These are phyloP conservation scores for Pelochelys cantorii DNA, from an alignment of 2,797 vertebrate genomes.

Conservation along the genomic window DNA sequence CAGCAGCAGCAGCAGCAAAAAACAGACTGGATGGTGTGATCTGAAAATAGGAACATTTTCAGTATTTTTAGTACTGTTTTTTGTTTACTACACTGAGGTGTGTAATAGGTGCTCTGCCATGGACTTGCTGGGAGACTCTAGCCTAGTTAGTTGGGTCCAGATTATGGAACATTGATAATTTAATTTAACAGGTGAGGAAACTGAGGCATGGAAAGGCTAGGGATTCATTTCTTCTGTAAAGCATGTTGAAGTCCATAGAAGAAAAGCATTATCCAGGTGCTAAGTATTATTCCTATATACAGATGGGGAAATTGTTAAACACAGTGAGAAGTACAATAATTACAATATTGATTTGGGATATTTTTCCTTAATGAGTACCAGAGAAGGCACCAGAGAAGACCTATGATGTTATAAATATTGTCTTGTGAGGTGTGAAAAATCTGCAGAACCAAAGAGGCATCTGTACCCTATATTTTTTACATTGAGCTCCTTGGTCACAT, in stretches of 20 bases:
- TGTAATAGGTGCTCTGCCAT: fast-evolving
- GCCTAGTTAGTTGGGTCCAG: background rate
- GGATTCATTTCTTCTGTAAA: background rate
- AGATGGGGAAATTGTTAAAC: background rate
- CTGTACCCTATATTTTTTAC: background rate
- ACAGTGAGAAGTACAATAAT: background rate
- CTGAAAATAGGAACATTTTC: slow-evolving; percentile 78
- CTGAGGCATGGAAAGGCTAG: too few species aligned
- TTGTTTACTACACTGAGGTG: background rate
- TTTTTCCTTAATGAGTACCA: background rate
- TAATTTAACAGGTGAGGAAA: too few species aligned
- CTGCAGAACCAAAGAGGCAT: background rate
- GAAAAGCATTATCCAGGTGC: background rate
- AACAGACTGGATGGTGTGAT: slow-evolving; percentile 85
- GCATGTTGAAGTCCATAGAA: background rate
- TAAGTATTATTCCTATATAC: background rate
- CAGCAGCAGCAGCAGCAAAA: slow-evolving; percentile 83
- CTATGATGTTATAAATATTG: background rate
- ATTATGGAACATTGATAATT: background rate
- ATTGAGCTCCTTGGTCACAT: background rate
- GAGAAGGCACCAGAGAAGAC: background rate
- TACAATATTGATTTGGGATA: background rate
- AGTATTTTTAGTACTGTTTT: background rate
- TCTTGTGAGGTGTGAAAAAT: background rate
- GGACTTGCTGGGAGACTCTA: background rate